Base-by-base conservation (phyloP, 2,113 vertebrate species). In the Ctenodactylus gundi region DNA sequence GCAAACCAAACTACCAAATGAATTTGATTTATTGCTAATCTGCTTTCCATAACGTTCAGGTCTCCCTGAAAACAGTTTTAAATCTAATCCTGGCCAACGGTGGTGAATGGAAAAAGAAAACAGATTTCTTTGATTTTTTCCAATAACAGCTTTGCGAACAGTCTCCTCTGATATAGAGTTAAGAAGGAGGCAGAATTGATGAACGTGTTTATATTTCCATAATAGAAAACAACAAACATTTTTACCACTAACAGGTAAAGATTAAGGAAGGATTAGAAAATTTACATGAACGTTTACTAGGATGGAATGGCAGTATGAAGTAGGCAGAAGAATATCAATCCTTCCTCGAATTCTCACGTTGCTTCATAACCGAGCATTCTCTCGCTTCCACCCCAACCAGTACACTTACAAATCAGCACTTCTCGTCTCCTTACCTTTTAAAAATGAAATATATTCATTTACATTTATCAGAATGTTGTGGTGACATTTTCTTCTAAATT, bases 81-180 rank as follows among this genome's bases (percentile, higher is more conserved):
- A 93, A 87, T 87, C 51, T 53, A 90, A 95, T 23, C 41, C 29
- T 57, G 92, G 49, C 85, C 53, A 81, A 93, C 5, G 85, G 41
- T 60, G 34, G 36, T 94, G 72, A 90, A 89, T 68, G 90, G 86
- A 49, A 93, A 82, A 95, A 90, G 65, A 92, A 95, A 82, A 77
- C 15, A 81, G 64, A 96, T 94, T 84, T 88, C 65, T 68, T 55
- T 77, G 36, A 60, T 84, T 67, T 72, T 91, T 84, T 81, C 39
- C 95, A 57, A 49, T 85, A 29, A 27, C n/a, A 60, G 46, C 0
- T 94, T 95, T 93, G 85, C 82, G 88, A 95, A 62, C 36, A 51
- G 15, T 83, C 68, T 92, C 34, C 27, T 51, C 31, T 62, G 68
- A 92, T n/a, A 67, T 0, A 76, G 70, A 90, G 31, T n/a, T 80